Evolutionary conservation across 2,113 vertebrate genomes (phyloP), one percentile per base, ranked within the genome.

Genomic region (Xerus inauris): DNA sequence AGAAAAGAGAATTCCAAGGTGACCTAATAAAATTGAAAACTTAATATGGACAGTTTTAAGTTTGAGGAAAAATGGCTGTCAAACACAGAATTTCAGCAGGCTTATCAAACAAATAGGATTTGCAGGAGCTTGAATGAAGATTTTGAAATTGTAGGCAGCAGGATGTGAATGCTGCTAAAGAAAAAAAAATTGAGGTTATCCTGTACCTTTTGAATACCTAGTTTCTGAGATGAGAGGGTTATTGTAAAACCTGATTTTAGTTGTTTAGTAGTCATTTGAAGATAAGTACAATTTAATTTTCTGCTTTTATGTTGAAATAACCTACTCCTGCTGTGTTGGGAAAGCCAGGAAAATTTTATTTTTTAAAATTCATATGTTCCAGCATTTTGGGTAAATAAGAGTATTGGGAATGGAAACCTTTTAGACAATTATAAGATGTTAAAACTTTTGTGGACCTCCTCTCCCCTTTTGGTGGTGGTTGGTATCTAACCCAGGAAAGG

Each of bases 1-100:
- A 71, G 72, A 92, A 65, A 67, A 91, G 62, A 92, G 47, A 89
- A 95, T 91, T 95, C 96, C 96, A 97, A 93, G 97, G 96, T 98
- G 95, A 96, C 96, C 76, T 95, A 87, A 76, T 93, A 93, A 85
- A 89, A 90, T 91, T 95, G 49, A 84, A 95, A 93, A 51, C 49
- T 85, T 77, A 91, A 73, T 28, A 45, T 10, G 6, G 45, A 77
- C 45, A 79, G 30, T 28, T 62, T 75, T 94, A 57, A 87, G 32
- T 83, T 90, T 81, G 67, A 71, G 77, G 59, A 59, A 76, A 94
- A 84, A 91, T 81, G 91, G 13, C 45, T 67, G 42, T 67, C 45
- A 93, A 17, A 64, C 35, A 88, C 92, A 69, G 87, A 82, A 75
- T 94, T 80, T 75, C 57, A 95, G 54, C 57, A 75, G 62, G 10